Evolutionary conservation across 2,888 invertebrate genomes (phyloP), one percentile per base, ranked within the genome.

Genomic region (Ophioninae sp.): DNA sequence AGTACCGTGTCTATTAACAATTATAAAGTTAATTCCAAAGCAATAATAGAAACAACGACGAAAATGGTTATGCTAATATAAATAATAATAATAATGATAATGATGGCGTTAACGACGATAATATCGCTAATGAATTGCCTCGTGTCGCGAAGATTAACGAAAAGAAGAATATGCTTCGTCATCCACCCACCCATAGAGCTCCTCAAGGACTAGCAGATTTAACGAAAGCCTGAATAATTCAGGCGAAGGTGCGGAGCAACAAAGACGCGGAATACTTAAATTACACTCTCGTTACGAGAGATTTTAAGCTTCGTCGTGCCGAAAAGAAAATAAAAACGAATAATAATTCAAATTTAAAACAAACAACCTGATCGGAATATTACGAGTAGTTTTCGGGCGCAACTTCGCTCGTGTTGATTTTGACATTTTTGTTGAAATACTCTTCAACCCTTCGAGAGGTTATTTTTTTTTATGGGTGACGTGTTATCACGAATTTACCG

Each of bases 1-100:
- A 95, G 95, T 94, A 79, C 44, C 44, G 30, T 83, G 78, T 68
- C 86, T 86, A 83, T 87, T 20, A 92, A 94, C 94, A 90, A 94
- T 93, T 86, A 41, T 87, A 85, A 87, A 87, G 80, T 84, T 87
- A 85, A 82, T 86, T 85, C n/a, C n/a, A 87, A 85, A 86, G 88
- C 41, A 89, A 89, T 89, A 90, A 86, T 89, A 23, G 67, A 10
- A 68, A n/a, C n/a, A n/a, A n/a, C n/a, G n/a, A n/a, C n/a, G n/a
- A n/a, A n/a, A n/a, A n/a, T n/a, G n/a, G n/a, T n/a, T n/a, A n/a
- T n/a, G n/a, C n/a, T n/a, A n/a, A n/a, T n/a, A n/a, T n/a, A n/a
- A n/a, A n/a, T n/a, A n/a, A n/a, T n/a, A n/a, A 68, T 10, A 39
- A 59, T 23, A 41, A n/a, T 20, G 65, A 64, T 20, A 23, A 67